Evolutionary conservation across 2,888 invertebrate species (phyloP), one percentile per base, ranked within the genome.

Genomic region (Caenorhabditis uteleia): DNA sequence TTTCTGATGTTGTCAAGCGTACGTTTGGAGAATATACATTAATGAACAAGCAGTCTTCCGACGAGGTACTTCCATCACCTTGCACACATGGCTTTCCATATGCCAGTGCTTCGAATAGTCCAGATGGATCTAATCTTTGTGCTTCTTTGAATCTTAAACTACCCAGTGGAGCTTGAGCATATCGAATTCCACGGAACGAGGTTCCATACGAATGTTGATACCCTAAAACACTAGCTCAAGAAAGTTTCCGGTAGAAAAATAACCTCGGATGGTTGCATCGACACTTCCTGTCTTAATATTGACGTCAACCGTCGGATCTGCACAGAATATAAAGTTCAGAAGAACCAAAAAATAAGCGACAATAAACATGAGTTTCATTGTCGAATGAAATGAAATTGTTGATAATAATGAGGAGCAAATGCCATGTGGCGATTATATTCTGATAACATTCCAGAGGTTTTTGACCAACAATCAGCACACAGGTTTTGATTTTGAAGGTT

Each of bases 41-140:
- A 29, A 70, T 45, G 43, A 47, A 66, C 6, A 70, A 58, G n/a
- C 70, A 70, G 25, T 70, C 62, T 53, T 70, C 70, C 0, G 43
- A 43, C 0, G 40, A 40, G 0, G 40, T 23, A 39, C 29, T 40
- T 10, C 60, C 57, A 16, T 53, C 40, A 7, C 65, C 61, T 51
- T 66, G 69, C 34, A 48, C 45, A 29, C 69, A 65, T 26, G 25
- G 39, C 2, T 31, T 42, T 18, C 61, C 68, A 39, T 67, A 70
- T 3, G 27, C 59, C 1, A 60, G 42, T 7, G 70, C 70, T 16
- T 48, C 33, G 1, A 67, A 40, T 12, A 62, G 27, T 2, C 66
- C 70, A 14, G 45, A 26, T 25, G 66, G 70, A 20, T 62, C 58
- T 1, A 40, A 26, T 20, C 53, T 31, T 53, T 58, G 43, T 6